Percentiles rank a stretch among this genome's conserved stretches.
Evolutionary conservation across 2,797 vertebrate genomes (phyloP).

Genomic region (Sardinella longiceps): DNA sequence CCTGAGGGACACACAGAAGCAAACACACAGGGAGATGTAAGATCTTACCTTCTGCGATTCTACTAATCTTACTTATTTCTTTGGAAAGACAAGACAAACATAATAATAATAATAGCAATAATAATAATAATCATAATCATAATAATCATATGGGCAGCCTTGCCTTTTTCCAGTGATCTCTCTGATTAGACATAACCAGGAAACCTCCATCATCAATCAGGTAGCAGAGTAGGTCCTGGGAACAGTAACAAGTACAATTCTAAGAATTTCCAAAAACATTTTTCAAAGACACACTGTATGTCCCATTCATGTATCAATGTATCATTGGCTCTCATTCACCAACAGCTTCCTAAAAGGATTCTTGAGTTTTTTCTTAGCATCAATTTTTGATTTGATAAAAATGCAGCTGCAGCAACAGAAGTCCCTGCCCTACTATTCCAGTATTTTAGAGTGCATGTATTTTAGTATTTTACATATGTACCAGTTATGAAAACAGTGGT

Average conservation of each 20-base stretch:
- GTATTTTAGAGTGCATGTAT: too few relatives aligned
- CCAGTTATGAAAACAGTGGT: not conserved
- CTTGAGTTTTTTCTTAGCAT: too few relatives aligned
- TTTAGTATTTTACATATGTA: too few relatives aligned
- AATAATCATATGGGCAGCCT: not conserved
- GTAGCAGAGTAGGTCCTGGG: constrained; percentile 92
- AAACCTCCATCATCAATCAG: constrained; percentile 97
- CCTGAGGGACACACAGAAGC: constrained; percentile 67
- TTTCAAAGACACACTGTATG: not conserved
- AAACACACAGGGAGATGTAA: too few relatives aligned
- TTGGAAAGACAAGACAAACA: too few relatives aligned
- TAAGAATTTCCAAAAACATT: too few relatives aligned
- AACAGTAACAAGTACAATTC: not conserved
- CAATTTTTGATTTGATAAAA: too few relatives aligned
- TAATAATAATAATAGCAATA: not conserved
- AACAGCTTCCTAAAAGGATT: too few relatives aligned
- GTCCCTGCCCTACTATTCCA: too few relatives aligned
- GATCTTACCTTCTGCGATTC: too few relatives aligned
- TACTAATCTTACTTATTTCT: too few relatives aligned
- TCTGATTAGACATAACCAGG: constrained; percentile 97
- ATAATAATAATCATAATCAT: not conserved
- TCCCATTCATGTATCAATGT: not conserved
- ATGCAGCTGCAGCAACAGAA: too few relatives aligned
- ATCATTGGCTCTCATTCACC: not conserved
- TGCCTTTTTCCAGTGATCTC: constrained; percentile 96